Conservation (phyloP, 2,888 invertebrate species). For the Drosophila kuntzei region DNA sequence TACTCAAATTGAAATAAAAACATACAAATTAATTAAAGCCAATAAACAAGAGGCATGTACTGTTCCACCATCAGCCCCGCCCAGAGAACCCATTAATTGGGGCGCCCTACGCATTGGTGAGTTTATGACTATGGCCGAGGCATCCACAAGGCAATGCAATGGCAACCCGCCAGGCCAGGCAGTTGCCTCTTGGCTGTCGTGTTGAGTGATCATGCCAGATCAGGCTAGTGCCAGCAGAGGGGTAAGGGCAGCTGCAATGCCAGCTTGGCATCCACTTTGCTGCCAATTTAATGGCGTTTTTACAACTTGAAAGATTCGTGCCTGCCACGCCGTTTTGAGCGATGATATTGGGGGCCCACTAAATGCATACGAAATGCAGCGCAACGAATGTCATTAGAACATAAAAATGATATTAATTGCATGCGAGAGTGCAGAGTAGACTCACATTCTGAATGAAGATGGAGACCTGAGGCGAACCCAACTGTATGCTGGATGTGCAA, state of each 20-base stretch:
- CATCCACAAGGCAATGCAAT: slow-evolving; percentile 17
- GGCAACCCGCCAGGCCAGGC: slow-evolving; percentile 48
- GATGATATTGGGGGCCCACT: slow-evolving; percentile 68
- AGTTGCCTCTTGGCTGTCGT: slow-evolving; percentile 29
- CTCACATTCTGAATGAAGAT: background rate
- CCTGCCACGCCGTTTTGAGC: slow-evolving; percentile 79
- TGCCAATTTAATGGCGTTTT: slow-evolving; percentile 85
- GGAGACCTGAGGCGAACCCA: slow-evolving; percentile 24
- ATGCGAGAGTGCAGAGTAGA: slow-evolving; percentile 66
- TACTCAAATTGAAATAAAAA: slow-evolving; percentile 76
- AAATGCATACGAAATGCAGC: slow-evolving; percentile 82
- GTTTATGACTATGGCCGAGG: slow-evolving; percentile 57
- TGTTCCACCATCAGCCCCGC: background rate
- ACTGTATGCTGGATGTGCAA: slow-evolving; percentile 18
- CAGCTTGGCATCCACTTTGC: slow-evolving; percentile 71
- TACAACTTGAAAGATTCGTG: slow-evolving; percentile 84
- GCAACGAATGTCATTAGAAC: slow-evolving; percentile 84
- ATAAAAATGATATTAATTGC: slow-evolving; percentile 83
- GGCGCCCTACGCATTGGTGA: slow-evolving; percentile 68
- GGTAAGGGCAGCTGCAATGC: background rate
- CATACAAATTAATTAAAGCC: slow-evolving; percentile 79
- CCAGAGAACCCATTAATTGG: slow-evolving; percentile 55
- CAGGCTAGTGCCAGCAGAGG: slow-evolving; percentile 7
- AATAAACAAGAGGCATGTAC: slow-evolving; percentile 59
- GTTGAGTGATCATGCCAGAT: slow-evolving; percentile 70